Evolutionary conservation across 1,140 invertebrate genomes (phyloP).

Genomic region (Lutraria rhynchaena): DNA sequence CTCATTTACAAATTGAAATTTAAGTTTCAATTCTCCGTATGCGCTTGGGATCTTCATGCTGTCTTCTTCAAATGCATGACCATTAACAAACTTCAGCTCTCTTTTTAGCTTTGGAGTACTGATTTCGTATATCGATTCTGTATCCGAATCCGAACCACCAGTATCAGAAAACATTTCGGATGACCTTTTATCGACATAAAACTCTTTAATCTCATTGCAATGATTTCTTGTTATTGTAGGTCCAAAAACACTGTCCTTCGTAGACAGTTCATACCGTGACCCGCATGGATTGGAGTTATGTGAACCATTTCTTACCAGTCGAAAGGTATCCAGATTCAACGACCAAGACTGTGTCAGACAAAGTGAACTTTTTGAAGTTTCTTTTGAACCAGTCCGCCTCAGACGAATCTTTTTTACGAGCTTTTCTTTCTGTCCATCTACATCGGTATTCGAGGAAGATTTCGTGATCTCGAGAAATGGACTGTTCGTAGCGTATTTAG

Average conservation of each 20-base stretch:
- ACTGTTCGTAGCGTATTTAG: too few species aligned
- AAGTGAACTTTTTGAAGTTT: neutral
- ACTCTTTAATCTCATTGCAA: neutral
- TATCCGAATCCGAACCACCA: neutral
- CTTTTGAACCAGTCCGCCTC: neutral
- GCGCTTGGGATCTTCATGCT: slow-evolving; percentile 14
- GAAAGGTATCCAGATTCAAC: neutral
- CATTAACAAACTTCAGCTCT: neutral
- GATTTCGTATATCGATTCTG: neutral
- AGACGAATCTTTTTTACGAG: neutral
- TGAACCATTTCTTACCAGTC: neutral
- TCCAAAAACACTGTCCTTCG: neutral
- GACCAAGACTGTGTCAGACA: neutral
- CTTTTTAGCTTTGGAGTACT: slow-evolving; percentile 3
- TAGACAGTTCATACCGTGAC: too few species aligned
- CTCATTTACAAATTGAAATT: slow-evolving; percentile 30
- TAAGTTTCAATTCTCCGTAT: slow-evolving; percentile 25
- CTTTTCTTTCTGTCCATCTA: neutral
- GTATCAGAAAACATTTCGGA: neutral
- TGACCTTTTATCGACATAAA: too few species aligned
- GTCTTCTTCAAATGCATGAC: neutral
- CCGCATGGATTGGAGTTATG: neutral
- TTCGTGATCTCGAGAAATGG: too few species aligned
- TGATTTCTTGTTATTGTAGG: neutral
- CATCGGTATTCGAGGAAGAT: too few species aligned